phyloP scores from a whole-genome alignment of 2,888 invertebrate species.

The Drosophila bunnanda region DNA sequence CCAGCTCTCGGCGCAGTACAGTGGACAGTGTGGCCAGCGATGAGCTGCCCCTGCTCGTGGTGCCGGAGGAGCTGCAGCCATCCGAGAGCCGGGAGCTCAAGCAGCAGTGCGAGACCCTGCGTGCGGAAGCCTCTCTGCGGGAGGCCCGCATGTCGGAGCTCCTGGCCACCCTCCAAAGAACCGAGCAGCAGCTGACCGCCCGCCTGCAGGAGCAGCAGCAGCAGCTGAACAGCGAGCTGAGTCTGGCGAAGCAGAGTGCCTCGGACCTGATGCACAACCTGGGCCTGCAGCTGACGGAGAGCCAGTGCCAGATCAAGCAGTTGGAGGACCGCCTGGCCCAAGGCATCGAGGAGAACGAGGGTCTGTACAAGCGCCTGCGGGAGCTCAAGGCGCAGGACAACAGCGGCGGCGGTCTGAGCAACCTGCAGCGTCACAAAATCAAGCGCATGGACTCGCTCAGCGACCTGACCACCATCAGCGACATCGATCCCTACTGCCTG shows the following conservation, averaged over 20 bases:
- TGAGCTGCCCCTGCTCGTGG: constrained; percentile 75
- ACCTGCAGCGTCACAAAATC: constrained; percentile 83
- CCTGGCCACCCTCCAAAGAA: constrained; percentile 90
- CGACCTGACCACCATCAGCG: constrained; percentile 92
- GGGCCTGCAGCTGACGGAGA: constrained; percentile 89
- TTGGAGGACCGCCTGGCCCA: constrained; percentile 86
- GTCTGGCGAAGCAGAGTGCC: constrained; percentile 89
- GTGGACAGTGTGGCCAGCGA: constrained; percentile 86
- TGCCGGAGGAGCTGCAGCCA: constrained; percentile 82
- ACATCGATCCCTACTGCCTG: constrained; percentile 89
- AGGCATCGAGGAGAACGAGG: constrained; percentile 92
- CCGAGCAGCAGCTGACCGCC: constrained; percentile 90
- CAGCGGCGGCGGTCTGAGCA: constrained; percentile 80
- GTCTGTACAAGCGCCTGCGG: constrained; percentile 89
- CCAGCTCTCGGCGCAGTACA: constrained; percentile 87
- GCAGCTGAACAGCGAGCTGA: constrained; percentile 86
- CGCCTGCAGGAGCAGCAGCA: constrained; percentile 90
- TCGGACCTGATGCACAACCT: constrained; percentile 89
- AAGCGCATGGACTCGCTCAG: constrained; percentile 91
- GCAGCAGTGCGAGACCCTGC: constrained; percentile 89
- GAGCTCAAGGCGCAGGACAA: constrained; percentile 88
- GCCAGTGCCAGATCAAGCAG: constrained; percentile 86
- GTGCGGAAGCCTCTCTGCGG: constrained; percentile 89
- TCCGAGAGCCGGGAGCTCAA: constrained; percentile 87
- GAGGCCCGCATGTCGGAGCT: constrained; percentile 92